Evolutionary conservation across 1,140 invertebrate genomes (phyloP), one percentile per base, ranked within the genome.

Genomic region (Chironomus tepperi): DNA sequence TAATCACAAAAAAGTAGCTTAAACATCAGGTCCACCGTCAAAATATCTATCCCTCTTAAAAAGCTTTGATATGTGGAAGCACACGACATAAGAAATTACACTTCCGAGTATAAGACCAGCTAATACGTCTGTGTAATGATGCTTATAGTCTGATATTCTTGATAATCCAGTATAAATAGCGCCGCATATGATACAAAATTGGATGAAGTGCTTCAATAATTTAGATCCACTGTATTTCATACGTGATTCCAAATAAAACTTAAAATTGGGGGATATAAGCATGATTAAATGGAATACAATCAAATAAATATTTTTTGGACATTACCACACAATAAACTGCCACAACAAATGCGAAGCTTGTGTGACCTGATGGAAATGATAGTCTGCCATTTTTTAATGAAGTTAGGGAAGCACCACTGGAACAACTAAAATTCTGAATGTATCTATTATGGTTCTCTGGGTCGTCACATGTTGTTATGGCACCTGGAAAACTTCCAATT

Each of bases 1-100:
- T n/a, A n/a, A 34, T 34, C 24, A 34, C 24, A 2, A 34, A 1
- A 34, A 34, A 34, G 5, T 34, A 34, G 1, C 24, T 34, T 34
- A 34, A 34, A 34, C 24, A 34, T 34, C 24, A 34, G n/a, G n/a
- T n/a, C 24, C 24, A 34, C 5, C 24, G 5, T 34, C 24, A 5
- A 34, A 34, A 5, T 34, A 34, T 5, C 5, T 57, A 5, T 83
- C 84, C 86, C 47, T 57, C 47, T 57, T 57, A 57, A 57, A 57
- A 12, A 57, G 12, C 12, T 57, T n/a, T n/a, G 10, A 15, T 0
- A 57, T n/a, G 15, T 57, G n/a, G n/a, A 57, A 57, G 12, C 47
- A 57, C 12, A 57, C 47, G n/a, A 57, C 47, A 57, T n/a, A 57
- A n/a, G 47, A 12, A 57, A 57, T 57, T 5, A 57, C 0, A 15